Evolutionary conservation across 2,797 vertebrate species (phyloP).

Genomic region (Lepilemur septentrionalis): DNA sequence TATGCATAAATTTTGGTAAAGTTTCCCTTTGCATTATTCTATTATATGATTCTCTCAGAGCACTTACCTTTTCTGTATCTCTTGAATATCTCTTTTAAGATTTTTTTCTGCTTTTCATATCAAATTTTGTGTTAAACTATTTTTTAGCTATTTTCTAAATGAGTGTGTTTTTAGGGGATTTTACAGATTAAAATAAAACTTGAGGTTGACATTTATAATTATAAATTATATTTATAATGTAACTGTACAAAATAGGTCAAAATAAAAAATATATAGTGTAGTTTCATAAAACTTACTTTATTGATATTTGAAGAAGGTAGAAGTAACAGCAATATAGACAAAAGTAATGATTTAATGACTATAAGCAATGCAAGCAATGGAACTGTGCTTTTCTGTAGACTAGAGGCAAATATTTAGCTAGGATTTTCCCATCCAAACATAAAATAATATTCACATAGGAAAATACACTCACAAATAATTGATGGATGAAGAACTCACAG

Average conservation of each 20-base stretch:
- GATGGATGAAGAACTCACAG: constrained; percentile 75
- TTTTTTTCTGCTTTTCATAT: not conserved
- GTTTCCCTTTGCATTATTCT: not conserved
- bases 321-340: constrained; percentile 81
- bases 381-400: constrained; percentile 84
- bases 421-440: constrained; percentile 79
- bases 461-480: constrained; percentile 80
- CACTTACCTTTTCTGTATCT: not conserved
- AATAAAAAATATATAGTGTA: constrained; percentile 65
- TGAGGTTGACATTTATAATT: constrained; percentile 66
- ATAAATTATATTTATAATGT: constrained; percentile 71
- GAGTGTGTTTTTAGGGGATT: constrained; percentile 74
- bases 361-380: constrained; percentile 83
- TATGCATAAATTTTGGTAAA: not conserved
- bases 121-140: constrained; percentile 58
- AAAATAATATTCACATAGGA: constrained; percentile 80
- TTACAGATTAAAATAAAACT: constrained; percentile 76
- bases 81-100: not conserved
- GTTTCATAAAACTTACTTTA: constrained; percentile 75
- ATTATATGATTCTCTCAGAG: not conserved
- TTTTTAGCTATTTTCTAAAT: constrained; percentile 57
- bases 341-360: constrained; percentile 86
- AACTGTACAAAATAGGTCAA: constrained; percentile 75
- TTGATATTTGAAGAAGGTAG: constrained; percentile 77
- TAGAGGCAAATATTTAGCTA: constrained; percentile 82